Evolutionary conservation across 2,888 invertebrate species (phyloP).

Genomic region (Scrobipalpa costella): DNA sequence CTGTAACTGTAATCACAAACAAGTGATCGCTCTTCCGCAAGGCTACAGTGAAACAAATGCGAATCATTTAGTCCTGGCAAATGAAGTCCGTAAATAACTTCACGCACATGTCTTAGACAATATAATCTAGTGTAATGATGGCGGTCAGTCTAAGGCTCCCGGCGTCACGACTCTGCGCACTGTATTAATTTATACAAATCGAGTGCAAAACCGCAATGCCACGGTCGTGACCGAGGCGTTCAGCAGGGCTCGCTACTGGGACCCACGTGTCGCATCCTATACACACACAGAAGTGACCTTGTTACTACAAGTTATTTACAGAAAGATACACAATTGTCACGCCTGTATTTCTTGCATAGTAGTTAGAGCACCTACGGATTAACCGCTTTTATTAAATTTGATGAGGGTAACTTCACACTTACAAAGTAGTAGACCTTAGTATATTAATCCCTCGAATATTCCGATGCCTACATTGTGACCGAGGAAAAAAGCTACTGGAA

Average conservation of each 20-base stretch:
- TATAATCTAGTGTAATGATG: slow-evolving; percentile 9
- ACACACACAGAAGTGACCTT: background rate
- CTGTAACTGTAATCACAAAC: no score
- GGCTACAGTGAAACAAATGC: background rate
- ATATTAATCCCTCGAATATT: no score
- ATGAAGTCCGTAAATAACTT: slow-evolving; percentile 15
- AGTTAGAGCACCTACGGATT: background rate
- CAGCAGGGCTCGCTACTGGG: background rate
- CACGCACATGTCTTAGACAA: slow-evolving; percentile 6
- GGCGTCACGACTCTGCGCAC: slow-evolving; percentile 12
- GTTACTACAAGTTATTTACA: background rate
- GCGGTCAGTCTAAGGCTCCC: slow-evolving; percentile 16
- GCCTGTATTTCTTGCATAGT: background rate
- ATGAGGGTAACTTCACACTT: no score
- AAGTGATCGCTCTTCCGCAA: slow-evolving; percentile 4
- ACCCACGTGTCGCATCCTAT: background rate
- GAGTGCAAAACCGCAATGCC: slow-evolving; percentile 19
- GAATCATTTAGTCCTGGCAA: slow-evolving; percentile 14
- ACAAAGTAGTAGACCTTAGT: no score
- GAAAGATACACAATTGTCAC: background rate
- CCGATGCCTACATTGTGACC: no score
- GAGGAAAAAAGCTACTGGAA: no score
- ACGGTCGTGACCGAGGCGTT: slow-evolving; percentile 11
- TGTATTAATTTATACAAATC: slow-evolving; percentile 8
- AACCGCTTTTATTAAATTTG: no score